These are phyloP conservation scores for Onychostruthus taczanowskii DNA, from an alignment of 2,113 vertebrate genomes.

Conservation along the genomic window DNA sequence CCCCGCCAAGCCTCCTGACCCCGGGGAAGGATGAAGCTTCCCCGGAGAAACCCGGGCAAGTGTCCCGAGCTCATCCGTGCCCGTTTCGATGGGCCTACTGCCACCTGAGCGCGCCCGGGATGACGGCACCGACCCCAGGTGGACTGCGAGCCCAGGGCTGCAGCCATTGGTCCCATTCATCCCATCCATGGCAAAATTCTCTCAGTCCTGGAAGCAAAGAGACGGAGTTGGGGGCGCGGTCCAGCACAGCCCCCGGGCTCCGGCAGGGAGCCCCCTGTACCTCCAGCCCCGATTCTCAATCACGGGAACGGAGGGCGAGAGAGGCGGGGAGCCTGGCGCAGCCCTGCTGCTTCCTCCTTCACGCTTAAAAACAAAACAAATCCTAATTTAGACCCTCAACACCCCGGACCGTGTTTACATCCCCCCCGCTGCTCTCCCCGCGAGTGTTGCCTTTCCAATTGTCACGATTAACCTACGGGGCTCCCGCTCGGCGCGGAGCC, in stretches of 20 bases:
- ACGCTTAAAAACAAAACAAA: conserved; percentile 47
- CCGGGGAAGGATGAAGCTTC: background rate
- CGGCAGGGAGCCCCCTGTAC: background rate
- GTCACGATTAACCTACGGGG: conserved; percentile 30
- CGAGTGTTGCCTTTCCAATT: conserved; percentile 11
- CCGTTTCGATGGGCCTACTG: background rate
- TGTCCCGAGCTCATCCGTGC: background rate
- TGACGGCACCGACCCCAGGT: background rate
- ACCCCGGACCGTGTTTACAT: conserved; percentile 40
- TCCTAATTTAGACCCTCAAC: conserved; percentile 31
- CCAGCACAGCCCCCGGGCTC: background rate
- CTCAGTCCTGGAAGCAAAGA: background rate
- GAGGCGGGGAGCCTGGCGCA: background rate
- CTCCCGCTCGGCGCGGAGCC: conserved; percentile 14
- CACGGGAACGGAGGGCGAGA: background rate
- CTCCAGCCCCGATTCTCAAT: background rate
- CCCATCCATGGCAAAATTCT: background rate
- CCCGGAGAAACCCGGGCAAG: background rate
- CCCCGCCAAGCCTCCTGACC: background rate
- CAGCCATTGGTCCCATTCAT: background rate
- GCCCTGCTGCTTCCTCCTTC: conserved; percentile 38
- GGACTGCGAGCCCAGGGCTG: background rate
- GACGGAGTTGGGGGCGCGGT: background rate
- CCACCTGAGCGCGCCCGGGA: background rate
- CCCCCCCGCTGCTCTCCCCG: conserved; percentile 24